A percentile compares a stretch with the other conserved stretches of the same genome.
phyloP scores from a whole-genome alignment of 2,797 vertebrate genomes.

The Falco novaeseelandiae region DNA sequence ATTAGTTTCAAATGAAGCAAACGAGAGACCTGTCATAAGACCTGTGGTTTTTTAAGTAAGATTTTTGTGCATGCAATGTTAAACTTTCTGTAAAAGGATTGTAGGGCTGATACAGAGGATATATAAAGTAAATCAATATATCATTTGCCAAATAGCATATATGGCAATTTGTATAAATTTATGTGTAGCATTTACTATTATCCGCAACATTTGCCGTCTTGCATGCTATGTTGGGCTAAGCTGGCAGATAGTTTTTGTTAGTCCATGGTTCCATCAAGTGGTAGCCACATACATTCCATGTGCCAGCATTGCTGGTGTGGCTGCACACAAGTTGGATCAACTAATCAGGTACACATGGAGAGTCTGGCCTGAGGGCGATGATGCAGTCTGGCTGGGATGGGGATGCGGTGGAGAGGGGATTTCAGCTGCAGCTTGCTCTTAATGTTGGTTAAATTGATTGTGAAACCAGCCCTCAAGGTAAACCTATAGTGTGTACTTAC shows the following conservation, averaged over 20 bases:
- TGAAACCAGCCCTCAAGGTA: background rate
- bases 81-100: background rate
- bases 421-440: background rate
- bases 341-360: background rate
- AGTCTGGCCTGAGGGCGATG: background rate
- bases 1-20: background rate
- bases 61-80: background rate
- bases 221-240: background rate
- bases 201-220: background rate
- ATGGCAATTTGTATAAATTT: background rate
- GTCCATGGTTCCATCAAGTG: background rate
- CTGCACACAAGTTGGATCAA: background rate
- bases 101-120: background rate
- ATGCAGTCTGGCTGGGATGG: background rate
- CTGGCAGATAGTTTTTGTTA: background rate
- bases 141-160: background rate
- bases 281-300: background rate
- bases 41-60: fast-evolving
- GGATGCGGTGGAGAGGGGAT: background rate
- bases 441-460: background rate
- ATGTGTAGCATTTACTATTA: background rate
- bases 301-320: background rate
- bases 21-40: background rate
- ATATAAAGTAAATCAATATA: background rate
- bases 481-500: background rate